phyloP scores from a whole-genome alignment of 2,797 vertebrate species.

The Cossypha polioptera region DNA sequence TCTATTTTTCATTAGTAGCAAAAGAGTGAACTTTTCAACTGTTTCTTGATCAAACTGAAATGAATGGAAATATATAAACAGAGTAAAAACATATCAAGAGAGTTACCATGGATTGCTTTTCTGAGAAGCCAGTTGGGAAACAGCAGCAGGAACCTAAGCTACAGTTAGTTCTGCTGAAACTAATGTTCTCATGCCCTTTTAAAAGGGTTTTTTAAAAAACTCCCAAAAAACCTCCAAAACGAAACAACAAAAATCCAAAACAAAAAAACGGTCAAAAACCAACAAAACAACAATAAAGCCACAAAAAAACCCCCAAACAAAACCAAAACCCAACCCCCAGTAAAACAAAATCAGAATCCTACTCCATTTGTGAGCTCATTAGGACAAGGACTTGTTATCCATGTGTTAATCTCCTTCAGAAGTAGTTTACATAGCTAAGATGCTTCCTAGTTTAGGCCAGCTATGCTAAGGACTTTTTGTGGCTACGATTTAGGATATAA shows the following conservation, averaged over 20 bases:
- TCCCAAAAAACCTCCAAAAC: background rate
- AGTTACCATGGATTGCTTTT: background rate
- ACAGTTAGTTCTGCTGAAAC: background rate
- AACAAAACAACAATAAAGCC: background rate
- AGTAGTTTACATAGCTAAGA: slow-evolving; percentile 24
- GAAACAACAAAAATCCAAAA: background rate
- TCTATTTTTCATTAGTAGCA: background rate
- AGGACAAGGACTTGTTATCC: background rate
- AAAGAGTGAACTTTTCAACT: background rate
- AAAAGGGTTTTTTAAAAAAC: too few relatives aligned
- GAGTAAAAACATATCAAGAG: background rate
- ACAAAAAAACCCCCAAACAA: background rate
- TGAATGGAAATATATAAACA: background rate
- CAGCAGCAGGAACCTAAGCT: background rate
- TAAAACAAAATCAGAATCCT: background rate
- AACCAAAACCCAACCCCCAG: fast-evolving
- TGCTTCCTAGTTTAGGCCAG: background rate
- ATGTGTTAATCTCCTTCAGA: background rate
- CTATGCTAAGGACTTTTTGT: background rate
- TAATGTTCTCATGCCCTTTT: background rate
- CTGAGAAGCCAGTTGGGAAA: background rate
- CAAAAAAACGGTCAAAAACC: background rate
- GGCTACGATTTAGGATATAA: background rate
- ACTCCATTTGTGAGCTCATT: background rate
- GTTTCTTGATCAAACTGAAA: background rate